Evolutionary conservation across 35 echinoderm and acorn worm genomes (phyloP), one percentile per base, ranked within the genome.

Genomic region (Stichopus chloronotus): DNA sequence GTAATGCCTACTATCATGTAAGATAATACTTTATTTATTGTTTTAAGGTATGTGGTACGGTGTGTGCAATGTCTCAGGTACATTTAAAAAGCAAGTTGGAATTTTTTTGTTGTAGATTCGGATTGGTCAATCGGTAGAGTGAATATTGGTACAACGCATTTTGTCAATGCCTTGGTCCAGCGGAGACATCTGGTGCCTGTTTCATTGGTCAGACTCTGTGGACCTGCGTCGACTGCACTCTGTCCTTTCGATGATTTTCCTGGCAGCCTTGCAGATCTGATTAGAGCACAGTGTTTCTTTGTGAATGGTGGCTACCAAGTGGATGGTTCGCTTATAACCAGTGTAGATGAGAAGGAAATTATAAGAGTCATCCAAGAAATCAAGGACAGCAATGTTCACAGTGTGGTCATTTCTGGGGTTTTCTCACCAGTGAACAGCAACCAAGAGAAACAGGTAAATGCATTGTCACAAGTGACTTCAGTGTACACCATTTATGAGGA

Each of bases 131-230:
- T 98, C 17, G 61, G 92, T 22, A 82, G 91, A 55, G 93, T 98
- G 17, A 98, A 98, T 69, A 96, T 98, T 79, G 97, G 97, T 19
- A 98, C 97, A n/a, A 98, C 97, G 65, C 97, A 98, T 55, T 98
- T 98, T 84, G 87, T 98, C 11, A 96, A 98, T 77, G 97, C 97
- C 53, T 91, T 98, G 7, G 71, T 98, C 30, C 97, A 98, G 74
- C 90, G 97, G 52, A 76, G 77, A 58, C 52, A 91, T 17, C 72
- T 98, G n/a, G 92, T 90, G 7, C 95, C 93, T n/a, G 97, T 98
- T 9, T 69, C 97, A 21, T 90, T 98, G 9, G 68, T 98, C 9
- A 93, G 97, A 79, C 88, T 98, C 1, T 98, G 97, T 81, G 97
- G 97, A 11, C 94, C 97, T 12, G 92, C 97, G 2, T 94, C 97